A percentile compares a stretch with the other conserved stretches of the same genome.
phyloP scores from a whole-genome alignment of 2,113 vertebrate genomes.

The Rhynchopsitta pachyrhyncha region DNA sequence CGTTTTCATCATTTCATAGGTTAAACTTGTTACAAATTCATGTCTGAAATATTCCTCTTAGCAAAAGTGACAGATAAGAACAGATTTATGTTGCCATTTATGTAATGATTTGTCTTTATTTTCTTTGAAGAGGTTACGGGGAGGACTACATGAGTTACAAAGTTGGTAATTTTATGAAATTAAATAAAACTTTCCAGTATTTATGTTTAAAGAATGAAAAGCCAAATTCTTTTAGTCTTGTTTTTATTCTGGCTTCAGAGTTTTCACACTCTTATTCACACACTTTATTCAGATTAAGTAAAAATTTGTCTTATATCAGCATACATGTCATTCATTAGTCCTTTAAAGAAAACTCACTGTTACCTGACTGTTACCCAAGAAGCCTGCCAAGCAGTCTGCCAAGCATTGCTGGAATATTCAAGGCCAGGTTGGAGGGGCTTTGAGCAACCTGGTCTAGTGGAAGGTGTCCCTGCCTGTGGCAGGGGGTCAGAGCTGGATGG shows the following conservation, averaged over 20 bases:
- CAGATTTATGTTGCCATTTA: not conserved
- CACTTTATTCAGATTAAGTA: not conserved
- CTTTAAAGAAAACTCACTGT: not conserved
- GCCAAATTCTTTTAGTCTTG: not conserved
- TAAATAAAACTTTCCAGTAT: not conserved
- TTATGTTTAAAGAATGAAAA: not conserved
- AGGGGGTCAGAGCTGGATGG: not conserved
- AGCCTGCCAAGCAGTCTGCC: not conserved
- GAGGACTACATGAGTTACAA: not conserved
- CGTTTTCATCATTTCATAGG: not conserved
- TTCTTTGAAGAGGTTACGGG: not conserved
- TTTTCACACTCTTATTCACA: not conserved
- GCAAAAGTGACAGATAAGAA: not conserved
- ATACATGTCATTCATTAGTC: not conserved
- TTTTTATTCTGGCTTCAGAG: not conserved
- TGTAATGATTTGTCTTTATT: not conserved
- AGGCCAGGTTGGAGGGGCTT: not conserved
- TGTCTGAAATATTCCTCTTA: not conserved
- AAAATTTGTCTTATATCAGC: not conserved
- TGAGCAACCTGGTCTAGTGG: not conserved
- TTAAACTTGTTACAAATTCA: not conserved
- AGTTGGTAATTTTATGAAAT: not conserved
- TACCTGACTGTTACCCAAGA: not conserved
- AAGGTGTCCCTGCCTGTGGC: not conserved
- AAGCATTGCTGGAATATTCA: not conserved